These are phyloP conservation scores for Drosophila teissieri DNA, from an alignment of 1,140 invertebrate species.

Conservation along the genomic window DNA sequence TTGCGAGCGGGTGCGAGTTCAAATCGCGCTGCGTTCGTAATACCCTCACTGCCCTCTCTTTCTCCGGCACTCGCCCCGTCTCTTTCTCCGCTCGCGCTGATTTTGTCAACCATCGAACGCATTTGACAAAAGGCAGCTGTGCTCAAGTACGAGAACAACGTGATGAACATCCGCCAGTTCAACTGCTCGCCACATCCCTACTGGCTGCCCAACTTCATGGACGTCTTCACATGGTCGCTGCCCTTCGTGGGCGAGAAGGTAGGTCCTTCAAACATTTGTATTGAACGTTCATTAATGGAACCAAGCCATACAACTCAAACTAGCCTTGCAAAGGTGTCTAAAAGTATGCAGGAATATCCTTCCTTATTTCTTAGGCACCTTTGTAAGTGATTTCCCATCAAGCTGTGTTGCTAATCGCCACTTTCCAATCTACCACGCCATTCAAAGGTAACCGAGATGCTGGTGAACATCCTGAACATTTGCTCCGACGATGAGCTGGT, in stretches of 20 bases:
- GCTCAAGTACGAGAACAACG: constrained; percentile 99
- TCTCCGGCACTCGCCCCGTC: constrained; percentile 6
- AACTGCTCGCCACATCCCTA: constrained; percentile 99
- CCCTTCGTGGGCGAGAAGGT: constrained; percentile 99
- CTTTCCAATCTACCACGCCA: not conserved
- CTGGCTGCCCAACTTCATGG: constrained; percentile 99
- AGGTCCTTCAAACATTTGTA: not conserved
- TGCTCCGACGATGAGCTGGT: constrained; percentile 99
- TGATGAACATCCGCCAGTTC: constrained; percentile 99
- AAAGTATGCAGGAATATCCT: not conserved
- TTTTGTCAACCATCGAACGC: constrained; percentile 67
- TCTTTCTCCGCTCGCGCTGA: constrained; percentile 20
- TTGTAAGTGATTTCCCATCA: too few relatives aligned
- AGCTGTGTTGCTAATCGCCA: not conserved
- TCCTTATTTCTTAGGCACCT: too few relatives aligned
- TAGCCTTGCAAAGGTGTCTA: not conserved
- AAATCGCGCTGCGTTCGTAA: constrained; percentile 50
- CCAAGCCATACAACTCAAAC: too few relatives aligned
- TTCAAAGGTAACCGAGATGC: constrained; percentile 97
- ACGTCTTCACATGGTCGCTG: constrained; percentile 99
- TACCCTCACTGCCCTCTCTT: constrained; percentile 41
- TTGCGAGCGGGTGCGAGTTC: constrained; percentile 42
- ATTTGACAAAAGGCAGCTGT: constrained; percentile 94
- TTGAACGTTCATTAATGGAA: too few relatives aligned
- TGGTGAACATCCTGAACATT: constrained; percentile 99